phyloP scores from a whole-genome alignment of 1,140 invertebrate species.

The Drosophila lacertosa region DNA sequence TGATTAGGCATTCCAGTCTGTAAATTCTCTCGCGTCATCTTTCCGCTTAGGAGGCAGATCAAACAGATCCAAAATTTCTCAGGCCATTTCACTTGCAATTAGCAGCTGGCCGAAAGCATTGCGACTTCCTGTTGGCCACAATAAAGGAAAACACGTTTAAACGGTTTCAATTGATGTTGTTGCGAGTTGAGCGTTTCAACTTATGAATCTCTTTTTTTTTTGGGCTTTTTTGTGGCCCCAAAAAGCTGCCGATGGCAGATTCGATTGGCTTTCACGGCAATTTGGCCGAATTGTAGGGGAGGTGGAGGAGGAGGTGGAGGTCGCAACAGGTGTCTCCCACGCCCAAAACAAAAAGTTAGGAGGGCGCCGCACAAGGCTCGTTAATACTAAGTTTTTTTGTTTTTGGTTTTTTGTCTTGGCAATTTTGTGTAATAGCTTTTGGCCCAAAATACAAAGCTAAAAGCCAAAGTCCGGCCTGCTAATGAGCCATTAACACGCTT shows the following conservation, averaged over 20 bases:
- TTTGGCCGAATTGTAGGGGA: not conserved
- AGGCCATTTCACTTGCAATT: conserved; percentile 33
- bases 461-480: conserved; percentile 22
- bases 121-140: conserved; percentile 36
- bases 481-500: conserved; percentile 77
- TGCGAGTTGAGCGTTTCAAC: conserved; percentile 5
- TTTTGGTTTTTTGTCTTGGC: too few species aligned
- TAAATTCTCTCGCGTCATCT: conserved; percentile 31
- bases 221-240: not conserved
- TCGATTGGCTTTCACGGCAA: conserved; percentile 31
- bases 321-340: conserved; percentile 41
- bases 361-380: conserved; percentile 16
- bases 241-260: conserved; percentile 2
- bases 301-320: not conserved
- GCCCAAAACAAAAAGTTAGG: conserved; percentile 21
- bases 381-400: too few species aligned
- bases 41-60: conserved; percentile 28
- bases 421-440: conserved; percentile 50
- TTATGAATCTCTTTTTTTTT: not conserved
- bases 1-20: conserved; percentile 3
- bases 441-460: conserved; percentile 16
- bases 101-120: conserved; percentile 23
- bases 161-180: conserved; percentile 19
- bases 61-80: conserved; percentile 17
- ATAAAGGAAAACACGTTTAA: conserved; percentile 6